Evolutionary conservation across 2,888 invertebrate genomes (phyloP).

Genomic region (Oscheius myriophilus): DNA sequence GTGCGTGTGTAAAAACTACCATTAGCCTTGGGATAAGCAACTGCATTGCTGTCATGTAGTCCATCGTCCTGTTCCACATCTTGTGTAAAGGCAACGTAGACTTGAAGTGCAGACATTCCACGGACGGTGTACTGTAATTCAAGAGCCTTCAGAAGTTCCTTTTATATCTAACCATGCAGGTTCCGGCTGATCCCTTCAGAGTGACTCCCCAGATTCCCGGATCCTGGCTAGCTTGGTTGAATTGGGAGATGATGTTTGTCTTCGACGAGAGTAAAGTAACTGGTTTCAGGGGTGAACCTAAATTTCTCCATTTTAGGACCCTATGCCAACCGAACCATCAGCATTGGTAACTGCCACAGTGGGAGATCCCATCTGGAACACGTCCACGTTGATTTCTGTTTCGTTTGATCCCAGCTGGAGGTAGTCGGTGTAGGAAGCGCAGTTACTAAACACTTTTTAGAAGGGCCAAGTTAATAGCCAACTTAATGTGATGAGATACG

Average conservation of each 20-base stretch:
- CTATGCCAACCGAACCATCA: conserved; percentile 2
- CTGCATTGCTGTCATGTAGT: conserved; percentile 42
- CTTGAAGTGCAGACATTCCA: conserved; percentile 33
- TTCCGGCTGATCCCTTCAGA: conserved; percentile 30
- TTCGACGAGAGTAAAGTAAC: conserved; percentile 38
- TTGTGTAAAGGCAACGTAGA: conserved; percentile 49
- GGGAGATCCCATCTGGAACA: conserved; percentile 31
- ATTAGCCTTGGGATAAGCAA: conserved; percentile 41
- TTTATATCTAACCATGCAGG: conserved; percentile 39
- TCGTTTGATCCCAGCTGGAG: conserved; percentile 51
- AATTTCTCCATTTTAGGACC: no score
- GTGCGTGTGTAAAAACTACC: conserved; percentile 7
- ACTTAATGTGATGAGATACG: conserved; percentile 41
- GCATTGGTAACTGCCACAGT: conserved; percentile 1
- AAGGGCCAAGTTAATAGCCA: neutral
- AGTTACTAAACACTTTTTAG: conserved; percentile 32
- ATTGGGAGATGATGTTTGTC: conserved; percentile 40
- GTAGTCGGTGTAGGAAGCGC: conserved; percentile 48
- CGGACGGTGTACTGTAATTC: conserved; percentile 42
- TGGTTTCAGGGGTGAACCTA: conserved; percentile 1
- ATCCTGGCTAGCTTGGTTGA: conserved; percentile 34
- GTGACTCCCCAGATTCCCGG: conserved; percentile 51
- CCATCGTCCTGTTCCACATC: conserved; percentile 45
- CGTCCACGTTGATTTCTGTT: conserved; percentile 43
- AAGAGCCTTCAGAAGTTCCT: neutral